Evolutionary conservation across 2,888 invertebrate genomes (phyloP), one percentile per base, ranked within the genome.

Genomic region (Xestoiulus laeticollis): DNA sequence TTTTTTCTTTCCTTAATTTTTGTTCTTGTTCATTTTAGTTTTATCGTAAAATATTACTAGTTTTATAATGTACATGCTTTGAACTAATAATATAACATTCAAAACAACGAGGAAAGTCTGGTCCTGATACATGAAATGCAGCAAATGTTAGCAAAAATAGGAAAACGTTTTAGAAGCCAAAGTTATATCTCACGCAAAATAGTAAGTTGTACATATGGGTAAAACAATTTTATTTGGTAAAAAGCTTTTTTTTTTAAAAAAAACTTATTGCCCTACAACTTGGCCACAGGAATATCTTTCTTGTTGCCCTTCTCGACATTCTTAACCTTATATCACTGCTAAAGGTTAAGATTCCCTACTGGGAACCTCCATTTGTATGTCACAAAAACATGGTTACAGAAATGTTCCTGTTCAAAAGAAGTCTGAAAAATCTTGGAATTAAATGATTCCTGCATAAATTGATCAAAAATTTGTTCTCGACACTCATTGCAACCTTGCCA

Each of bases 331-430:
- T 68, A 26, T 10, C 19, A 26, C 1, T 26, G 6, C 26, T 12
- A n/a, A 26, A 68, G 68, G 68, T 68, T 68, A 68, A 26, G 26
- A 26, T 68, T 26, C 68, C 68, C 68, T n/a, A 68, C 68, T 10
- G 68, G 26, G 68, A 68, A 10, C 26, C 68, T 68, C 68, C 68
- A 68, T 68, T 26, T 68, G 68, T 68, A 68, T 68, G 68, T 26
- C 68, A 68, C 68, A 68, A 26, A 68, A 26, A 12, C 26, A 8
- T 26, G 68, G 68, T 68, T 68, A 26, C 68, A 68, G 68, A 68
- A 26, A 10, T 3, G n/a, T n/a, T 59, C 16, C 22, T 68, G 26
- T 26, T 26, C 26, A 1, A 6, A 68, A 26, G 8, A 26, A 10
- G 12, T 26, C 26, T 12, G 12, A 12, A 12, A 26, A 12, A 68